A percentile compares a stretch with the other conserved stretches of the same genome.
phyloP scores from a whole-genome alignment of 2,797 vertebrate species.

The Chromobotia macracanthus region DNA sequence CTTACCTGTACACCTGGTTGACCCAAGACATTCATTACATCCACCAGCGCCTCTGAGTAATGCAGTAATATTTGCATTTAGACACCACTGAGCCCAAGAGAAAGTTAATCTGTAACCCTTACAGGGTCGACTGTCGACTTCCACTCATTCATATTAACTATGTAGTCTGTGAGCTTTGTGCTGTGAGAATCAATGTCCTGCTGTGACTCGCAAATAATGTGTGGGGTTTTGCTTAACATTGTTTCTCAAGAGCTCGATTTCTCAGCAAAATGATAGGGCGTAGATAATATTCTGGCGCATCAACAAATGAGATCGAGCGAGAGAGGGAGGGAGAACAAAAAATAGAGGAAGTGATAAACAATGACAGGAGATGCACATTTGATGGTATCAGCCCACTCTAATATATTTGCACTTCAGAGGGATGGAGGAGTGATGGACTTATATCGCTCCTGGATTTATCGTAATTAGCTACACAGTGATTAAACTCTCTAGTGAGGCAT shows the following conservation, averaged over 20 bases:
- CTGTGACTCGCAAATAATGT: neutral
- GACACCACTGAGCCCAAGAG: slow-evolving; percentile 16
- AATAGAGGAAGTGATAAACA: neutral
- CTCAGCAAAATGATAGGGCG: neutral
- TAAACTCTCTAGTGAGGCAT: slow-evolving; percentile 33
- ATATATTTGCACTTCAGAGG: slow-evolving; percentile 23
- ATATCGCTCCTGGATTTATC: slow-evolving; percentile 24
- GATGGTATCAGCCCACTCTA: slow-evolving; percentile 18
- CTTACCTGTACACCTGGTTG: neutral
- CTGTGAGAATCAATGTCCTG: neutral
- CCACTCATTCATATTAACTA: slow-evolving; percentile 32
- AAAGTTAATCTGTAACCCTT: slow-evolving; percentile 29
- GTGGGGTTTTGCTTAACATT: neutral
- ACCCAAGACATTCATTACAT: slow-evolving; percentile 20
- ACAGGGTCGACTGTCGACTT: slow-evolving; percentile 32
- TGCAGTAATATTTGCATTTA: slow-evolving; percentile 43
- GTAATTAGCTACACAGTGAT: slow-evolving; percentile 46
- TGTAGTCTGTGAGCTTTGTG: slow-evolving; percentile 13
- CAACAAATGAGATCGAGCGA: slow-evolving; percentile 2
- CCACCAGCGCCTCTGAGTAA: slow-evolving; percentile 21
- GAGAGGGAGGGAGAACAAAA: neutral
- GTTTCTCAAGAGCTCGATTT: slow-evolving; percentile 13
- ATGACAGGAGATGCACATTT: neutral
- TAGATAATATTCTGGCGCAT: no score
- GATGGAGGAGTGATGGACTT: slow-evolving; percentile 1